Evolutionary conservation across 2,113 vertebrate species (phyloP).

Genomic region (Polypterus senegalus): DNA sequence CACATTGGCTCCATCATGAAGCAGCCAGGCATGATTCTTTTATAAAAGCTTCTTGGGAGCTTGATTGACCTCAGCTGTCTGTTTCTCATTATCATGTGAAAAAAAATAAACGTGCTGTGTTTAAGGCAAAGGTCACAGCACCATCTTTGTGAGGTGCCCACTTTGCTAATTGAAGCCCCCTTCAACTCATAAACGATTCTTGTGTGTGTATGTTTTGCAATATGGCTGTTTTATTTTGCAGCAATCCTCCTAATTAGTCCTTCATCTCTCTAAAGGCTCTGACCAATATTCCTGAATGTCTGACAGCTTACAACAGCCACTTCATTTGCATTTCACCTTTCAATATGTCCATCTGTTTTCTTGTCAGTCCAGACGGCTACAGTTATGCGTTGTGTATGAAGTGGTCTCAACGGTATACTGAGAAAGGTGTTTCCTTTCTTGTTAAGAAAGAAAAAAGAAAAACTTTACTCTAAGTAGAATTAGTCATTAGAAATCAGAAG

Average conservation of each 20-base stretch:
- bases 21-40: too few relatives aligned
- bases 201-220: conserved; percentile 48
- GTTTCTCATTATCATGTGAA: conserved; percentile 43
- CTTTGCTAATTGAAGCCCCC: conserved; percentile 49
- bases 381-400: too few relatives aligned
- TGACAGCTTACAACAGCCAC: conserved; percentile 27
- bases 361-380: too few relatives aligned
- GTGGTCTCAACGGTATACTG: too few relatives aligned
- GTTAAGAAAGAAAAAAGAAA: too few relatives aligned
- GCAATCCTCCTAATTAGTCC: conserved; percentile 50
- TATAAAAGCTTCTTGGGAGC: too few relatives aligned
- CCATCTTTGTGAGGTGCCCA: conserved; percentile 32
- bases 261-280: conserved; percentile 55
- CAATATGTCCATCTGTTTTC: conserved; percentile 37
- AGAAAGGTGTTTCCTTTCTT: too few relatives aligned
- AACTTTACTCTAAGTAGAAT: too few relatives aligned
- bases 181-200: conserved; percentile 43
- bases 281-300: conserved; percentile 25
- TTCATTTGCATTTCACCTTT: conserved; percentile 39
- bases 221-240: conserved; percentile 35
- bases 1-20: too few relatives aligned
- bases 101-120: conserved; percentile 26
- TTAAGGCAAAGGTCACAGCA: conserved; percentile 36
- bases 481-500: too few relatives aligned
- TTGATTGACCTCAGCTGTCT: conserved; percentile 37